Percentiles rank a stretch among this genome's conserved stretches.
phyloP scores from a whole-genome alignment of 2,797 vertebrate genomes.

The Pipistrellus kuhlii region DNA sequence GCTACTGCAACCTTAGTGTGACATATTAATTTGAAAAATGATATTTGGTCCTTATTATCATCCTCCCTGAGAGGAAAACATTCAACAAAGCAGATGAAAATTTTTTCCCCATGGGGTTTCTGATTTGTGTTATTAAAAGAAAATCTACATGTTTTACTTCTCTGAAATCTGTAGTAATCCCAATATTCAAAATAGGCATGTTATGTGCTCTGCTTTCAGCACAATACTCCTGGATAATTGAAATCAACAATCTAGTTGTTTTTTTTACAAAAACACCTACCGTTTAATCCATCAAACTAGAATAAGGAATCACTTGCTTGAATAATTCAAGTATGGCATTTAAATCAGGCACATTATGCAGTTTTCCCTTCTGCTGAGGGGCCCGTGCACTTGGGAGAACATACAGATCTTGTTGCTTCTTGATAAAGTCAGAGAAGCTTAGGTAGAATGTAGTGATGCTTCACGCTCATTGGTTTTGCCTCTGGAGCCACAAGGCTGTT shows the following conservation, averaged over 20 bases:
- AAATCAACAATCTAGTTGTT: slow-evolving; percentile 75
- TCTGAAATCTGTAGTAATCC: slow-evolving; percentile 50
- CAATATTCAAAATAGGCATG: background rate
- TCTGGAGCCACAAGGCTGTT: slow-evolving; percentile 88
- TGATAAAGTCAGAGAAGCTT: slow-evolving; percentile 88
- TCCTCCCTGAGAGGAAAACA: background rate
- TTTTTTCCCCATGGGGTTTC: slow-evolving; percentile 51
- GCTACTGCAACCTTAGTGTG: background rate
- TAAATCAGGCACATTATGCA: slow-evolving; percentile 74
- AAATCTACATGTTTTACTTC: slow-evolving; percentile 19
- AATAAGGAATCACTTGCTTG: slow-evolving; percentile 79
- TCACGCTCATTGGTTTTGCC: slow-evolving; percentile 89
- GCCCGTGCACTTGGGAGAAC: slow-evolving; percentile 84
- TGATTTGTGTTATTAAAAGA: background rate
- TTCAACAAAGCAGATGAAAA: slow-evolving; percentile 45
- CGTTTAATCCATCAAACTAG: slow-evolving; percentile 80
- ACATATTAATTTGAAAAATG: slow-evolving; percentile 62
- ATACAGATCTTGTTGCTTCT: slow-evolving; percentile 84
- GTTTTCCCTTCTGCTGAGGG: slow-evolving; percentile 67
- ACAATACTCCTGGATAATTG: slow-evolving; percentile 45
- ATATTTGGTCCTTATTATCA: slow-evolving; percentile 17
- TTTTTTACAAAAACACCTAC: slow-evolving; percentile 56
- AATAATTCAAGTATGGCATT: slow-evolving; percentile 83
- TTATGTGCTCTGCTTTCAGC: slow-evolving; percentile 50
- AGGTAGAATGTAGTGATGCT: slow-evolving; percentile 85